These are phyloP conservation scores for Phalacrocorax pelagicus DNA, from an alignment of 2,113 vertebrate species.

Conservation along the genomic window DNA sequence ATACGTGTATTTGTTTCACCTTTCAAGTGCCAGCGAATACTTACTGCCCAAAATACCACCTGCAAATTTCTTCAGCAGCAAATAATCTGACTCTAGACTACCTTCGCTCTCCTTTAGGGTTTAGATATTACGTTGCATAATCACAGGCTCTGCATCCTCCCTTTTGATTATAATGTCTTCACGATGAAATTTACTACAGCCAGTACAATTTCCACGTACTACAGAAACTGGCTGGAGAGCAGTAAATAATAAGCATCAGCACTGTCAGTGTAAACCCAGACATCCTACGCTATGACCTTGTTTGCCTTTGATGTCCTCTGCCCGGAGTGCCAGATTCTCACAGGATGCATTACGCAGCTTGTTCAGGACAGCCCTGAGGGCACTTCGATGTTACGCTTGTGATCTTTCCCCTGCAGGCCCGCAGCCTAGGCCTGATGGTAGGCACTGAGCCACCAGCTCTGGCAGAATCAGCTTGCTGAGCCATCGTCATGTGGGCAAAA, in stretches of 20 bases:
- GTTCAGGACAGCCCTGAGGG: not conserved
- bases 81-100: not conserved
- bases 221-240: not conserved
- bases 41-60: not conserved
- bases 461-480: not conserved
- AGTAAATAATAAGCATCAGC: not conserved
- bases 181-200: not conserved
- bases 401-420: not conserved
- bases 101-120: not conserved
- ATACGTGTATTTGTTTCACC: not conserved
- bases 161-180: not conserved
- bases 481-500: not conserved
- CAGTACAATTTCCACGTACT: not conserved
- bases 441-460: not conserved
- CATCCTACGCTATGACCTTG: rapidly evolving
- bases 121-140: not conserved
- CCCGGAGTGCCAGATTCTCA: not conserved
- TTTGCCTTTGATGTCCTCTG: not conserved
- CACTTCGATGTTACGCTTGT: rapidly evolving
- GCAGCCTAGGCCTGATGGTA: rapidly evolving
- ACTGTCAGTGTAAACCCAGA: not conserved
- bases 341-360: not conserved
- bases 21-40: not conserved
- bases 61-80: not conserved
- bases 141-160: not conserved